Evolutionary conservation across 2,113 vertebrate genomes (phyloP).

Genomic region (Nesogale talazaci): DNA sequence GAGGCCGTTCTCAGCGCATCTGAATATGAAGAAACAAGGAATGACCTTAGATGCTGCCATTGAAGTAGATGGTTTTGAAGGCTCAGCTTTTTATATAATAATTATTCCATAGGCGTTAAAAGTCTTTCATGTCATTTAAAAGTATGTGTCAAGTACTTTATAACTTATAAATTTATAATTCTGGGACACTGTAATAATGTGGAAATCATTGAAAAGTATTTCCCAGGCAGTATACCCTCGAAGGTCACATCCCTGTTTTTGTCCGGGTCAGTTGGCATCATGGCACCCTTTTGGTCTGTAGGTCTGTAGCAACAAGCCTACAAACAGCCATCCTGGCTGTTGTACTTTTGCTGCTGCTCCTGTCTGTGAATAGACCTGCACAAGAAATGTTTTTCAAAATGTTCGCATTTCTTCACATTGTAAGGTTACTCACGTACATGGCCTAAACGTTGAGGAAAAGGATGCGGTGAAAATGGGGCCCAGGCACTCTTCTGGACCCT

Average conservation of each 20-base stretch:
- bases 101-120: not conserved
- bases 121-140: not conserved
- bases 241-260: not conserved
- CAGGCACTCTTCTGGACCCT: not conserved
- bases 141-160: not conserved
- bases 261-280: not conserved
- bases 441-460: not conserved
- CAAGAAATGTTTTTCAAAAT: not conserved
- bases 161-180: no score
- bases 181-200: not conserved
- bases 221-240: not conserved
- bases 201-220: not conserved
- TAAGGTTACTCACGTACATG: not conserved
- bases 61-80: not conserved
- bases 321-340: not conserved
- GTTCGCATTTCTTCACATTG: not conserved
- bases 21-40: constrained; percentile 24
- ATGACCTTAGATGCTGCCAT: not conserved
- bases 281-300: no score
- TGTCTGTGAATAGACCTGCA: not conserved
- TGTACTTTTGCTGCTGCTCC: not conserved
- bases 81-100: not conserved
- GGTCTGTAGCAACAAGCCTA: not conserved
- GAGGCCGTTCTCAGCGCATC: not conserved
- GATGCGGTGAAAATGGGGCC: not conserved